These are phyloP conservation scores for Synanthedon vespiformis DNA, from an alignment of 2,888 invertebrate species.

Conservation along the genomic window DNA sequence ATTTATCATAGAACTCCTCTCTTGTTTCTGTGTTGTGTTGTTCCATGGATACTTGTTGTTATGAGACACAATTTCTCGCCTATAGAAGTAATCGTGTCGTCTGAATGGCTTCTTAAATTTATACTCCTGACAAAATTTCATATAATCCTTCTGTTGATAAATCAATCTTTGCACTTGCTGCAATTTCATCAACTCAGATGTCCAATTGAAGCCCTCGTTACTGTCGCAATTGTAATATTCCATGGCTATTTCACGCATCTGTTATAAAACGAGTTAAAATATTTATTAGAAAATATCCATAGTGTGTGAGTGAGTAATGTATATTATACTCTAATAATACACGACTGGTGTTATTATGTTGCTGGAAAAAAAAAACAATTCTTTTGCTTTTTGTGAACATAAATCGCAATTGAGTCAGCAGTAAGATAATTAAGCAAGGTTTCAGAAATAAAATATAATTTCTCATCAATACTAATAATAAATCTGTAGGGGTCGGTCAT, in stretches of 20 bases:
- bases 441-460: too few species aligned
- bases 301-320: too few species aligned
- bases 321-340: too few species aligned
- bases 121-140: conserved; percentile 44
- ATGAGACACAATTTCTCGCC: conserved; percentile 38
- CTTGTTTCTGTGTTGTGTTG: conserved; percentile 40
- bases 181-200: conserved; percentile 47
- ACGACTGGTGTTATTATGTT: too few species aligned
- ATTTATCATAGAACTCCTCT: conserved; percentile 35
- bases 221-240: conserved; percentile 78
- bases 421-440: too few species aligned
- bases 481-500: too few species aligned
- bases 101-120: conserved; percentile 34
- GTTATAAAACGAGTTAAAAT: conserved; percentile 10
- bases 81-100: conserved; percentile 22
- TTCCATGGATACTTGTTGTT: conserved; percentile 59
- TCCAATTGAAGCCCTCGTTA: conserved; percentile 59
- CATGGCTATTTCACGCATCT: conserved; percentile 80
- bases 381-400: too few species aligned
- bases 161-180: conserved; percentile 51
- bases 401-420: too few species aligned
- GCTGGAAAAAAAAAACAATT: too few species aligned
- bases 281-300: too few species aligned
- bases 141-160: conserved; percentile 48
- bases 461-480: too few species aligned